Evolutionary conservation across 2,797 vertebrate genomes (phyloP).

Genomic region (Arctocebus calabarensis): DNA sequence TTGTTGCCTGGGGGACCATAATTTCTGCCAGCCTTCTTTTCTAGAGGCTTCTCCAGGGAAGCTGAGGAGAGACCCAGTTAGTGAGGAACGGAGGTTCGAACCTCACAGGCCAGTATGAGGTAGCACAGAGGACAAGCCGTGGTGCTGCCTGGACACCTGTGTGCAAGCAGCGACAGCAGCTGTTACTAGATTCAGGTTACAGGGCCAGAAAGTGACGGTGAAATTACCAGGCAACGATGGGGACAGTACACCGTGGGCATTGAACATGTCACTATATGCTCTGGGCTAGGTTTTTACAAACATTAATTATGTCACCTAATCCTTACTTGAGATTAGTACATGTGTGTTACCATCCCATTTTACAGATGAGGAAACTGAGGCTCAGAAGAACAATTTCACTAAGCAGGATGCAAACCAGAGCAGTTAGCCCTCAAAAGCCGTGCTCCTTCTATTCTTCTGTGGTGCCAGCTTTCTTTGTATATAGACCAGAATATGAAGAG

Average conservation of each 20-base stretch:
- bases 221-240: neutral
- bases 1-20: slow-evolving; percentile 94
- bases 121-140: rapidly evolving
- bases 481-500: neutral
- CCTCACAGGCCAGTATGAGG: neutral
- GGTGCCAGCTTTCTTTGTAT: neutral
- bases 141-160: rapidly evolving
- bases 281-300: neutral
- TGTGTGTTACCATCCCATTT: neutral
- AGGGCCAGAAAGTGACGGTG: neutral
- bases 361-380: neutral
- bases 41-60: slow-evolving; percentile 94
- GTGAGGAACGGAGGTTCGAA: neutral
- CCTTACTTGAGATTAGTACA: neutral
- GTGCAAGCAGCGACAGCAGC: rapidly evolving
- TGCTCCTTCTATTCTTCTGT: neutral
- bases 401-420: neutral
- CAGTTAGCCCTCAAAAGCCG: neutral
- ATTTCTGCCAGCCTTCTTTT: slow-evolving; percentile 96
- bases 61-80: slow-evolving; percentile 84
- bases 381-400: neutral
- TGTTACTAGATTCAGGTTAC: no score
- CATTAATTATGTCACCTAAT: neutral
- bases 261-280: neutral
- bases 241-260: rapidly evolving